phyloP scores from a whole-genome alignment of 2,113 vertebrate genomes.

The Neomonachus schauinslandi region DNA sequence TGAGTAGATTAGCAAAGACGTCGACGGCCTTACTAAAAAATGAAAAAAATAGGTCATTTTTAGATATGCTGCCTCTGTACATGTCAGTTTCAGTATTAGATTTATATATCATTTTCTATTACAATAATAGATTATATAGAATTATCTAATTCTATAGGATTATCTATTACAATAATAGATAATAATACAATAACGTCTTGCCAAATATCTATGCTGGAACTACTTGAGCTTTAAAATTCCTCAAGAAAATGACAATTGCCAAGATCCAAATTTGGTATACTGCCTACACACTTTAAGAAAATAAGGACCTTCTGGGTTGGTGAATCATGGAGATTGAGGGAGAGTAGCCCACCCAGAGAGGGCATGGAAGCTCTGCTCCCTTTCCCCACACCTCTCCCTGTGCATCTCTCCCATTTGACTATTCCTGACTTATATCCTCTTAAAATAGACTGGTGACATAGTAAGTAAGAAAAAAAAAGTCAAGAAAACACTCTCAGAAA shows the following conservation, averaged over 20 bases:
- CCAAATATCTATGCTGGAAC: not conserved
- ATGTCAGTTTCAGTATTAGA: not conserved
- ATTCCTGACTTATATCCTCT: not conserved
- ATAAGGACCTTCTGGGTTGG: not conserved
- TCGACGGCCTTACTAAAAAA: not conserved
- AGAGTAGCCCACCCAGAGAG: not conserved
- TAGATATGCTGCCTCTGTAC: not conserved
- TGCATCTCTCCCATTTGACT: not conserved
- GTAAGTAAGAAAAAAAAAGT: not conserved
- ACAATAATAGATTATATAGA: not conserved
- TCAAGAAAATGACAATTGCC: constrained; percentile 37
- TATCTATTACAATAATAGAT: not conserved
- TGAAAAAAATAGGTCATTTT: not conserved
- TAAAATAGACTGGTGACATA: not conserved
- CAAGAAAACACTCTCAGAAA: not conserved
- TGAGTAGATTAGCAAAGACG: not conserved
- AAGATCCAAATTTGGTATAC: not conserved
- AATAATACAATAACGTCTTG: not conserved
- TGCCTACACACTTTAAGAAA: not conserved
- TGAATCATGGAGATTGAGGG: not conserved
- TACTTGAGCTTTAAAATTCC: not conserved
- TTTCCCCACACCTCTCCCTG: not conserved
- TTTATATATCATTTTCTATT: not conserved
- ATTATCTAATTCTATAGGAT: not conserved
- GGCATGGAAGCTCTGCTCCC: not conserved